Evolutionary conservation across 64 coral and sea anemone genomes (phyloP).

Genomic region (Pocillopora damicornis): DNA sequence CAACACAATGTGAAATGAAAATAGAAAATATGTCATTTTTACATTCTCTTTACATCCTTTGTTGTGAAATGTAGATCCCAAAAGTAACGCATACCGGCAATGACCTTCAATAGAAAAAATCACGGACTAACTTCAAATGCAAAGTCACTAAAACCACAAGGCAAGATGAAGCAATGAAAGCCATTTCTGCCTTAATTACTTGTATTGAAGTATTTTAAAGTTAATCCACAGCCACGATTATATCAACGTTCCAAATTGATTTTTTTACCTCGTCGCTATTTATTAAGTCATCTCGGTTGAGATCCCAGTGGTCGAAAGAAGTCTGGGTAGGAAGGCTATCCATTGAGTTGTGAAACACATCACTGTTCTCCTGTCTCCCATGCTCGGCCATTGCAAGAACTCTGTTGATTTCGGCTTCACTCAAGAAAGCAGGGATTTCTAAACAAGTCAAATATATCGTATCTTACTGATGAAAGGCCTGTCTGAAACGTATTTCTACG

Average conservation of each 20-base stretch:
- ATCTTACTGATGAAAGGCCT: background rate
- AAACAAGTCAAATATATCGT: background rate
- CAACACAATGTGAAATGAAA: too few relatives aligned
- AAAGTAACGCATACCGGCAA: constrained; percentile 24
- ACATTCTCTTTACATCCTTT: constrained; percentile 55
- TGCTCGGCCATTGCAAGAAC: constrained; percentile 28
- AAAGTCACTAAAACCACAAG: background rate
- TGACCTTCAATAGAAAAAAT: background rate
- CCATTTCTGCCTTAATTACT: too few relatives aligned
- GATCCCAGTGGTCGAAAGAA: constrained; percentile 48
- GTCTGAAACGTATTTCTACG: background rate
- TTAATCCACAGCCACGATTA: too few relatives aligned
- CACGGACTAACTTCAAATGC: background rate
- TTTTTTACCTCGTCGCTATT: constrained; percentile 36
- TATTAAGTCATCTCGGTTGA: constrained; percentile 41
- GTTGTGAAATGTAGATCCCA: constrained; percentile 51
- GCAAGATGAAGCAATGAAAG: background rate
- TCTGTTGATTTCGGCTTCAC: constrained; percentile 11
- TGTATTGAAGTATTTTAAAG: too few relatives aligned
- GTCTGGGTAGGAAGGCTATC: constrained; percentile 11
- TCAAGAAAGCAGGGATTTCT: constrained; percentile 60
- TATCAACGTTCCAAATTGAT: background rate
- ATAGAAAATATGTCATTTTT: background rate
- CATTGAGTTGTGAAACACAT: constrained; percentile 28
- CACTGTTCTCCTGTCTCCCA: constrained; percentile 41